Base-by-base conservation (phyloP, 2,797 vertebrate genomes). In the Rhabdophis nuchalis region DNA sequence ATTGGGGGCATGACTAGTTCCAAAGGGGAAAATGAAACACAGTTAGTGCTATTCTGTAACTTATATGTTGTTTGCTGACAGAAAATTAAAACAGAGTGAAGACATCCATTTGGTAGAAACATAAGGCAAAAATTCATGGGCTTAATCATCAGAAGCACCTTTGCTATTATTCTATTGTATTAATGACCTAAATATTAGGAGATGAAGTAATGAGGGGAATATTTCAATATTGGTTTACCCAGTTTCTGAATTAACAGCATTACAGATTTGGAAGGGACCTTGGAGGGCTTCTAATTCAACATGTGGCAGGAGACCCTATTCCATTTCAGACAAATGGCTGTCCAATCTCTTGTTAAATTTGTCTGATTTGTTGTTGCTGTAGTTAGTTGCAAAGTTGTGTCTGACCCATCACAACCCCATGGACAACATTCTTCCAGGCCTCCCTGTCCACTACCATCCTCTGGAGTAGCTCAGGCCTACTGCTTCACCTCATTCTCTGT, bases 21-120 rank as follows among this genome's bases (percentile, higher is more conserved):
- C 10, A 86, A 90, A 86, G 7, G 12, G n/a, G 18, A 52, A 89
- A 53, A 86, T 29, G 68, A 50, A 93, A 85, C 7, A 32, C 52
- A 53, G 29, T 77, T 93, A 90, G 91, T 52, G 90, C 93, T 91
- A 93, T 94, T 86, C 92, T 93, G 14, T 5, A 68, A 41, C 52
- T 88, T 90, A n/a, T 93, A 93, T 50, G 54, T 5, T 89, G 4
- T 88, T 87, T 54, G 61, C 77, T 16, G n/a, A 29, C 86, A 94
- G 94, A 58, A 57, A 50, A 86, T 23, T 61, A 53, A 93, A 91
- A 82, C 53, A 92, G 54, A 36, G 85, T 87, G 36, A 29, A 92
- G 41, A 64, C 32, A 89, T 93, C 88, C 86, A 85, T 93, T 85
- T 36, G 14, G 86, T 91, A 87, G 90, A 85, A 77, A 89, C 53